Evolutionary conservation across 92 coral and sea anemone species (phyloP).

Genomic region (Micromussa lordhowensis): DNA sequence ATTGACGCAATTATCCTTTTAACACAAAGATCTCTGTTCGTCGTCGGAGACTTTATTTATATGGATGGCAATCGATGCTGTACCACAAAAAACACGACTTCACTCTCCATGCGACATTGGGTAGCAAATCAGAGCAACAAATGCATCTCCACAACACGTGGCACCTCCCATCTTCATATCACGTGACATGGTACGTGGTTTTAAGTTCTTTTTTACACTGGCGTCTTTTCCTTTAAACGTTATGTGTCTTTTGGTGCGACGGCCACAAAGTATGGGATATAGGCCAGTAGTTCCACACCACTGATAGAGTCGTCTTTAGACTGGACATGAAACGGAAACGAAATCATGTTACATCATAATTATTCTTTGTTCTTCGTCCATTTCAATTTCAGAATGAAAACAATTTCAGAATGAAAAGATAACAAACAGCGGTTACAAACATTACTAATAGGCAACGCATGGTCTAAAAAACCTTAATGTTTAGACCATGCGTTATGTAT

Average conservation of each 20-base stretch:
- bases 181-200: neutral
- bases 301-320: constrained; percentile 30
- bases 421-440: no score
- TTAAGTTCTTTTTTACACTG: neutral
- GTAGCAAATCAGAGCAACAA: neutral
- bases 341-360: neutral
- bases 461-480: no score
- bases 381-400: no score
- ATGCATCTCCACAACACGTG: neutral
- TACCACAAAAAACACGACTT: neutral
- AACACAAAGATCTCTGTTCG: no score
- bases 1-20: no score
- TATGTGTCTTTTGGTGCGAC: constrained; percentile 32
- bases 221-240: neutral
- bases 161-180: neutral
- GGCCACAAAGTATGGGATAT: constrained; percentile 49
- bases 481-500: no score
- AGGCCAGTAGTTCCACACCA: constrained; percentile 56
- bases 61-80: neutral
- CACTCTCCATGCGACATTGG: neutral
- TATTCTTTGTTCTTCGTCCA: no score
- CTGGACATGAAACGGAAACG: constrained; percentile 10
- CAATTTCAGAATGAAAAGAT: no score
- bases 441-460: no score
- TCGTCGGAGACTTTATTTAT: no score